Conservation (phyloP, 2,888 invertebrate genomes). For the Kryphioiulus occultus region DNA sequence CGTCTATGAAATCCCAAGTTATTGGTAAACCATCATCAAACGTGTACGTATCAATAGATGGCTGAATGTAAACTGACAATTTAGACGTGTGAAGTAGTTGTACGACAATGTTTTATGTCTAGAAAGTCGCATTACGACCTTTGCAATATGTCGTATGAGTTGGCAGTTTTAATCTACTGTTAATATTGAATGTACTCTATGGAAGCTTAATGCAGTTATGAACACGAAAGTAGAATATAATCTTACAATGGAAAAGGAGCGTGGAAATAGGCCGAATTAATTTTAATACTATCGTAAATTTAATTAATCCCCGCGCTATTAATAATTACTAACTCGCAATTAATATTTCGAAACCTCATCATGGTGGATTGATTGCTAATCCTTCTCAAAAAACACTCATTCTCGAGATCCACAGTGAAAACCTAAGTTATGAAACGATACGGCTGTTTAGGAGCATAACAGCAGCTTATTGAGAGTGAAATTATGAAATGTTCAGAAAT, state of each 20-base stretch:
- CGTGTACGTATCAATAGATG: too few relatives aligned
- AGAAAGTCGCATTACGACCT: background rate
- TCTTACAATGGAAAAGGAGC: conserved; percentile 3
- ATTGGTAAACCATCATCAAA: too few relatives aligned
- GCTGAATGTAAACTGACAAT: background rate
- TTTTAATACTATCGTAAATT: conserved; percentile 32
- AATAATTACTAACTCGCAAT: conserved; percentile 36
- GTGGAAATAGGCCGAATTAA: background rate
- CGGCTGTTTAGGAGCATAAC: background rate
- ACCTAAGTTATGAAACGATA: background rate
- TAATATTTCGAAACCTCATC: conserved; percentile 34
- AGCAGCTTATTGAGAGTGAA: background rate
- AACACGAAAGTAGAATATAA: background rate
- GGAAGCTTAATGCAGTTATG: conserved; percentile 25
- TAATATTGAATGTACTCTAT: background rate
- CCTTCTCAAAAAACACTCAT: conserved; percentile 36
- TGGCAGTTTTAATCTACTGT: background rate
- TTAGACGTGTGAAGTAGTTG: background rate
- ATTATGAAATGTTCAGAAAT: background rate
- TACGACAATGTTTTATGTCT: background rate
- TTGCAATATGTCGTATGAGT: background rate
- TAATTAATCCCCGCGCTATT: conserved; percentile 20
- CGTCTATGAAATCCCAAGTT: too few relatives aligned
- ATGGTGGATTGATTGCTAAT: conserved; percentile 39
- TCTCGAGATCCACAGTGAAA: background rate